phyloP scores from a whole-genome alignment of 2,888 invertebrate genomes.

The Eupelmus urozonus region DNA sequence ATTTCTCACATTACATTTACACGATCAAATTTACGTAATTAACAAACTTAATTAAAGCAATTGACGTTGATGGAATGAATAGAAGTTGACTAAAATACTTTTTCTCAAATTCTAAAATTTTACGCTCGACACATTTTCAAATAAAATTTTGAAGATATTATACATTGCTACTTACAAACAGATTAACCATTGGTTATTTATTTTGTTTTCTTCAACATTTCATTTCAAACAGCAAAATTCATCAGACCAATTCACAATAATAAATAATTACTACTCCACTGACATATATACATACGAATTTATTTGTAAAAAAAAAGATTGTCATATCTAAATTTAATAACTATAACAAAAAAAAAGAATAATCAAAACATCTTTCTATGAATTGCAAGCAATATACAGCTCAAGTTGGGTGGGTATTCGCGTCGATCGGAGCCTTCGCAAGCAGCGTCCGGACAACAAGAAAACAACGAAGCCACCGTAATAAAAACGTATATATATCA shows the following conservation, averaged over 20 bases:
- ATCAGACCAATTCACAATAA: constrained; percentile 9
- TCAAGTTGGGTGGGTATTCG: neutral
- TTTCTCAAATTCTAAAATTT: neutral
- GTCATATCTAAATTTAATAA: neutral
- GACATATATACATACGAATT: neutral
- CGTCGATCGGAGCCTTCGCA: neutral
- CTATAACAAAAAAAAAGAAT: neutral
- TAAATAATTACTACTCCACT: constrained; percentile 17
- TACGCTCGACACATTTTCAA: neutral
- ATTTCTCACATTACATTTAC: neutral
- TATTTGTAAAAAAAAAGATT: neutral
- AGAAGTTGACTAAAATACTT: neutral
- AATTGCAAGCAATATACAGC: constrained; percentile 1
- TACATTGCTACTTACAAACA: no score
- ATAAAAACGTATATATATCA: neutral
- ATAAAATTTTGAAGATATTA: no score
- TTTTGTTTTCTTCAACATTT: neutral
- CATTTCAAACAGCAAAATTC: neutral
- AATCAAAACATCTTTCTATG: neutral
- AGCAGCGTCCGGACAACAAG: neutral
- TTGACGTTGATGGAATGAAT: no score
- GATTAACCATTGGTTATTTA: no score
- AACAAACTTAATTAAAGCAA: neutral
- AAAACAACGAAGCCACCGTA: neutral
- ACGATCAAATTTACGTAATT: neutral